Percentiles rank a stretch among this genome's conserved stretches.
Conservation (phyloP, 2,888 invertebrate genomes). For the Caenorhabditis zanzibari region DNA sequence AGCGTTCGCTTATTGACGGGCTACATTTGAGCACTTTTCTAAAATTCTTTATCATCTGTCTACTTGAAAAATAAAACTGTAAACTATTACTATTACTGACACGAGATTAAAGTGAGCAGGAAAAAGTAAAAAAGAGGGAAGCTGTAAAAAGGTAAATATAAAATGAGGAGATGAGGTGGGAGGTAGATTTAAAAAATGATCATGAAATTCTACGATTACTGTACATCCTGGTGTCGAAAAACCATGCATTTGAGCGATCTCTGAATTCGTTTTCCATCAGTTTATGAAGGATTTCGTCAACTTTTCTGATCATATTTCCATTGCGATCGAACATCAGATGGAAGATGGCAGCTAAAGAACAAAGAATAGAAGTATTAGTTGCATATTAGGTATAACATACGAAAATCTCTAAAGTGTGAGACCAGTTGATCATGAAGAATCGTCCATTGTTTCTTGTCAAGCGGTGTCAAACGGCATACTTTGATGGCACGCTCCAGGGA, state of each 20-base stretch:
- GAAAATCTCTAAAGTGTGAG: constrained; percentile 41
- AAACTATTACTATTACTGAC: constrained; percentile 10
- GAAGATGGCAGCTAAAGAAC: constrained; percentile 32
- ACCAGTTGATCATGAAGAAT: constrained; percentile 43
- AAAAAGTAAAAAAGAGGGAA: background rate
- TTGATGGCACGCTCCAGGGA: background rate
- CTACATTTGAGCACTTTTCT: constrained; percentile 29
- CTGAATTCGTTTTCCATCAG: background rate
- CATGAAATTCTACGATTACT: no score
- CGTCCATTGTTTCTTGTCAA: constrained; percentile 48
- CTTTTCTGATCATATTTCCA: background rate
- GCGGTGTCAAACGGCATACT: constrained; percentile 30
- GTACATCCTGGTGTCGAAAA: background rate
- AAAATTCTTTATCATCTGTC: background rate
- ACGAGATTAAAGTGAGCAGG: background rate
- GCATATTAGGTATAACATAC: constrained; percentile 18
- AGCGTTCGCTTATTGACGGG: constrained; percentile 59
- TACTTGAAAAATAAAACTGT: constrained; percentile 36
- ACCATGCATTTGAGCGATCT: background rate
- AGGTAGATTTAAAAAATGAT: background rate
- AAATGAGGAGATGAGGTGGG: background rate
- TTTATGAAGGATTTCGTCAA: background rate
- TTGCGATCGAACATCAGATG: constrained; percentile 8
- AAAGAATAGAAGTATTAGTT: background rate
- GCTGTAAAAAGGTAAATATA: no score